phyloP scores from a whole-genome alignment of 2,113 vertebrate genomes.

The Nestor notabilis region DNA sequence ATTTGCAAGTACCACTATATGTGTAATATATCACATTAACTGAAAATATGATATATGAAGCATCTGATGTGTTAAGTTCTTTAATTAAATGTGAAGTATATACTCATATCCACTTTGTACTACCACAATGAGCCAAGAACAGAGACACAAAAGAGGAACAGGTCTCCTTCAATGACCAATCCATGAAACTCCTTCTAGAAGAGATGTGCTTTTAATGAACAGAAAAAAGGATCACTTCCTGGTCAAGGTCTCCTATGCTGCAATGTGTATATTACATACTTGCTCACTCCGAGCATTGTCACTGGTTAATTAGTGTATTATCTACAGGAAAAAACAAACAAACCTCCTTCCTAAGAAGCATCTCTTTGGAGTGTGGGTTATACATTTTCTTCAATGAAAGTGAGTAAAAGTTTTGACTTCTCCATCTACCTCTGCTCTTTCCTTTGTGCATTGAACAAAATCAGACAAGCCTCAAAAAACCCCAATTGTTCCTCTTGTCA shows the following conservation, averaged over 20 bases:
- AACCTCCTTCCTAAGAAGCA: neutral
- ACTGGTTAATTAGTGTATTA: neutral
- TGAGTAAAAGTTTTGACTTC: neutral
- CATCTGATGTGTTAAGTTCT: neutral
- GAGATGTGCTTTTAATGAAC: neutral
- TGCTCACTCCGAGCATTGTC: neutral
- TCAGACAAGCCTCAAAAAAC: neutral
- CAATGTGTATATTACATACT: accelerated
- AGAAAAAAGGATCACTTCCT: neutral
- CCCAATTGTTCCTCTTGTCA: neutral
- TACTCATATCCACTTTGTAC: neutral
- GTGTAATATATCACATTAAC: neutral
- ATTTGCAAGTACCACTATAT: neutral
- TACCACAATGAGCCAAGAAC: neutral
- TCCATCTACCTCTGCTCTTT: neutral
- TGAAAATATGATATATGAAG: neutral
- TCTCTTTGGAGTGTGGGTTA: neutral
- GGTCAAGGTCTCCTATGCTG: neutral
- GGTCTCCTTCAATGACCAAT: neutral
- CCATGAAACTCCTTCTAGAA: neutral
- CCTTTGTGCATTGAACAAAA: neutral
- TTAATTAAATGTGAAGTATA: neutral
- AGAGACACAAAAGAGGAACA: neutral
- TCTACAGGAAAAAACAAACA: neutral
- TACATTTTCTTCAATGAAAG: neutral